Evolutionary conservation across 2,888 invertebrate species (phyloP).

Genomic region (Clusia tigrina): DNA sequence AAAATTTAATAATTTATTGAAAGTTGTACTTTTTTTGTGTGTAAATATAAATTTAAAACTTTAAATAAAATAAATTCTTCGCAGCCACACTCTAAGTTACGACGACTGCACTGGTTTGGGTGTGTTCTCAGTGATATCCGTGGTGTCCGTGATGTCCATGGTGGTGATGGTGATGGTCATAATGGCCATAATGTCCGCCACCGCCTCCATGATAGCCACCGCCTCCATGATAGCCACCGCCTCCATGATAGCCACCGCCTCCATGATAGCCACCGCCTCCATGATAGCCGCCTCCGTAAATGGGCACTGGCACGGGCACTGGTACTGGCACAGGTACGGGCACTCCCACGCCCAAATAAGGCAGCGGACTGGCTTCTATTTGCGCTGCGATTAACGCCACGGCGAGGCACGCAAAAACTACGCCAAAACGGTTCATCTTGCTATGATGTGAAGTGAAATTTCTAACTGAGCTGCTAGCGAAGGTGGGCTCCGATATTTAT

Average conservation of each 20-base stretch:
- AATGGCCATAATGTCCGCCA: constrained; percentile 25
- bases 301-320: constrained; percentile 22
- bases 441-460: neutral
- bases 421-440: constrained; percentile 35
- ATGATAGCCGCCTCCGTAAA: constrained; percentile 15
- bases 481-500: neutral
- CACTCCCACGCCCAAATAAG: constrained; percentile 24
- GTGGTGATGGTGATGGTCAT: neutral
- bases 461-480: constrained; percentile 21
- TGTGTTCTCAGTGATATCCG: too few species aligned
- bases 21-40: too few species aligned
- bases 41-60: too few species aligned
- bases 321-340: constrained; percentile 32
- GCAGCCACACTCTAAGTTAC: too few species aligned
- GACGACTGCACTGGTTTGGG: too few species aligned
- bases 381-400: constrained; percentile 17
- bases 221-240: constrained; percentile 18
- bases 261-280: constrained; percentile 30
- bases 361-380: constrained; percentile 30
- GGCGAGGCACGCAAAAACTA: constrained; percentile 20
- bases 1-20: too few species aligned
- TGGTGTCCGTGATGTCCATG: neutral
- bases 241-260: constrained; percentile 14
- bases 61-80: too few species aligned
- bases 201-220: constrained; percentile 19